Base-by-base conservation (phyloP, 2,888 invertebrate species). In the Ophion slaviceki region DNA sequence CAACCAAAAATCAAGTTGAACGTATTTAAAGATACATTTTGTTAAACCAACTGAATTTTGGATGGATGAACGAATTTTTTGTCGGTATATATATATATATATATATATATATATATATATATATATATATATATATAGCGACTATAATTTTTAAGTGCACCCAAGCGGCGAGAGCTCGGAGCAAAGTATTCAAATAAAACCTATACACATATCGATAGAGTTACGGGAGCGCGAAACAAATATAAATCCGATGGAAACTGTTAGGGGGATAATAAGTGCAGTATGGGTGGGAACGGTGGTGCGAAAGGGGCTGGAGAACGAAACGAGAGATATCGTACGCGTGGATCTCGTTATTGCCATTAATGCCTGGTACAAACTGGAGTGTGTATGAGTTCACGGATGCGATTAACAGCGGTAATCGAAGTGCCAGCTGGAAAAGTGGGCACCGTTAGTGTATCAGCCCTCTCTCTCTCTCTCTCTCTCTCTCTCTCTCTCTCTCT, bases 361-460 rank as follows among this genome's bases (percentile, higher is more conserved):
- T 77, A 80, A 82, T 77, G 77, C 45, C 7, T 24, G 72, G 66
- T 67, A 64, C 79, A 70, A 83, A 79, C 61, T 68, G 74, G 14
- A 8, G 32, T 28, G 80, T 57, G 82, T 79, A 72, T 62, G 28
- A n/a, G 14, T 28, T n/a, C 64, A 66, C 53, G 53, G 59, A 40
- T 40, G 71, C 84, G 76, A 84, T 84, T 76, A 84, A 80, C 80
- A 66, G 79, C 75, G 70, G 53, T 76, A 77, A 84, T 84, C 67
- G 61, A 72, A 80, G 80, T 84, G 77, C 80, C 84, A 62, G 77
- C 57, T 77, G 77, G 80, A 84, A 84, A 84, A 81, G 77, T 77
- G 80, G 71, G 80, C 71, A 77, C 72, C 61, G 77, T 84, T 78
- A 72, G 80, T 67, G 84, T 61, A n/a, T 36, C 32, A 20, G 20